These are phyloP conservation scores for Trichogramma dendrolimi DNA, from an alignment of 2,888 invertebrate species.

Conservation along the genomic window DNA sequence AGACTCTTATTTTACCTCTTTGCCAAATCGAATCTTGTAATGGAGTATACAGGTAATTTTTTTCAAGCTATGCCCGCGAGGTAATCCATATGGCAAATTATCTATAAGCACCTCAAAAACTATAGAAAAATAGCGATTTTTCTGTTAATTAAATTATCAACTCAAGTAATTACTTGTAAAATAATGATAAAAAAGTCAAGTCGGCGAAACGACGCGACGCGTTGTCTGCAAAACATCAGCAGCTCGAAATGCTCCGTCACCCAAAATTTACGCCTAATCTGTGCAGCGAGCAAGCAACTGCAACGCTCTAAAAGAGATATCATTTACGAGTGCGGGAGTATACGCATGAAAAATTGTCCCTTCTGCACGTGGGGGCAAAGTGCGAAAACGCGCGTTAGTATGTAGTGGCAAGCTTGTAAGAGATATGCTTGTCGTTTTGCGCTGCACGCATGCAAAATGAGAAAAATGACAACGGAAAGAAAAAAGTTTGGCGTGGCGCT, in stretches of 20 bases:
- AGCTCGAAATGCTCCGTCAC: constrained; percentile 7
- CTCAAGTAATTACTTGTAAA: neutral
- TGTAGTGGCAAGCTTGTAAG: neutral
- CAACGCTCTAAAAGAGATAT: too few species aligned
- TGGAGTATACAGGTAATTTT: constrained; percentile 18
- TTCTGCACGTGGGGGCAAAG: constrained; percentile 1
- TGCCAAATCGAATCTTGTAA: constrained; percentile 11
- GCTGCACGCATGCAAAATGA: neutral
- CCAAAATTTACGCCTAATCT: constrained; percentile 11
- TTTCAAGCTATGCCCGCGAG: too few species aligned
- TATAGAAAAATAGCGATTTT: neutral
- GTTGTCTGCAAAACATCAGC: constrained; percentile 19
- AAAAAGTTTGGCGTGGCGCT: too few species aligned
- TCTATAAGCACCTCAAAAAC: neutral
- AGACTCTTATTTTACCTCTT: neutral
- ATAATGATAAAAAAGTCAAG: constrained; percentile 13
- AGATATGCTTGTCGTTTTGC: constrained; percentile 4
- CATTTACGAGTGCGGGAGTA: too few species aligned
- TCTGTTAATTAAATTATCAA: neutral
- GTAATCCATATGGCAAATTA: too few species aligned
- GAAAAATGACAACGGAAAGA: too few species aligned
- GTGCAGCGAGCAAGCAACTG: neutral
- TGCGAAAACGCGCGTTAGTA: too few species aligned
- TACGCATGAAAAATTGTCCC: constrained; percentile 19
- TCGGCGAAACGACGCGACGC: neutral